phyloP scores from a whole-genome alignment of 2,888 invertebrate species.

The Agrotis exclamationis region DNA sequence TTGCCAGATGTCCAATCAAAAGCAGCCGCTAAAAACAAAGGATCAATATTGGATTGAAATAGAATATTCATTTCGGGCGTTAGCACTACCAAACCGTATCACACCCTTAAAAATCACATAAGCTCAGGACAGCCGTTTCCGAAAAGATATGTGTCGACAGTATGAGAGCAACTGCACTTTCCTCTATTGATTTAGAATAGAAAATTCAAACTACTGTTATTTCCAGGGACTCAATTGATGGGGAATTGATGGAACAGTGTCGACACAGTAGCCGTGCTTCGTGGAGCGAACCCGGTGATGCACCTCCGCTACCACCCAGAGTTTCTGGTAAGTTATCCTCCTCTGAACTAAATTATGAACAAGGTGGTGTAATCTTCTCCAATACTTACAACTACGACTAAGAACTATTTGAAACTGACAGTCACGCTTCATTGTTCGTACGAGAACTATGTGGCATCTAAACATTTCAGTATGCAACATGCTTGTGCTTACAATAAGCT shows the following conservation, averaged over 20 bases:
- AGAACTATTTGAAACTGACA: background rate
- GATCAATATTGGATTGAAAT: too few relatives aligned
- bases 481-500: too few relatives aligned
- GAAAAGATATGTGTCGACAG: background rate
- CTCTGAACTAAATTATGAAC: too few relatives aligned
- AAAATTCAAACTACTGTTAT: background rate
- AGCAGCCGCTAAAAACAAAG: too few relatives aligned
- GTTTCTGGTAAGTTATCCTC: slow-evolving; percentile 92
- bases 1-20: too few relatives aligned
- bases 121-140: background rate
- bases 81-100: too few relatives aligned
- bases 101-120: too few relatives aligned
- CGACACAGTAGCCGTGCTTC: slow-evolving; percentile 87
- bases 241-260: slow-evolving; percentile 91
- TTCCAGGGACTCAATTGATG: slow-evolving; percentile 84
- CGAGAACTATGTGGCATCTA: too few relatives aligned
- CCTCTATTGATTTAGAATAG: background rate
- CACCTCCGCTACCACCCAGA: slow-evolving; percentile 95
- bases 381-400: background rate
- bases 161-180: background rate
- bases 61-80: too few relatives aligned
- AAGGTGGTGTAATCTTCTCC: background rate
- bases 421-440: too few relatives aligned
- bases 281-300: slow-evolving; percentile 91
- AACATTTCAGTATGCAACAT: too few relatives aligned